Percentiles rank a stretch among this genome's conserved stretches.
Conservation (phyloP, 2,797 vertebrate genomes). For the Merluccius polli region DNA sequence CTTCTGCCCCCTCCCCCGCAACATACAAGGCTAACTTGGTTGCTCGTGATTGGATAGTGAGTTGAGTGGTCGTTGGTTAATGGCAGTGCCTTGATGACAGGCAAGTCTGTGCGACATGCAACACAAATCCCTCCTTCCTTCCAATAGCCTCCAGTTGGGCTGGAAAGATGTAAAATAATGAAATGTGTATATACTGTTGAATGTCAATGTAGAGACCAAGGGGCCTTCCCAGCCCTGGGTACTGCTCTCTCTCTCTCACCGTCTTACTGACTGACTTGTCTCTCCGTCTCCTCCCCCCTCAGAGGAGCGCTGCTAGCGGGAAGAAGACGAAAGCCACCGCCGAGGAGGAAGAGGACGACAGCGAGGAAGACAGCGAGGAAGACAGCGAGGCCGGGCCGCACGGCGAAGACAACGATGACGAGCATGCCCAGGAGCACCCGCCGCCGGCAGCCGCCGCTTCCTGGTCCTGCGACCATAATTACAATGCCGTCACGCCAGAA, state of each 20-base stretch:
- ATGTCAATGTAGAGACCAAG: too few relatives aligned
- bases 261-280: slow-evolving; percentile 25
- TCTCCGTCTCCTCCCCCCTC: slow-evolving; percentile 28
- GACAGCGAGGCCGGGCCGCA: slow-evolving; percentile 58
- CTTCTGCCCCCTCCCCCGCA: neutral
- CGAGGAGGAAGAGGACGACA: neutral
- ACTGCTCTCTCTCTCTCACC: neutral
- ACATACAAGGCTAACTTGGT: neutral
- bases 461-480: slow-evolving; percentile 99
- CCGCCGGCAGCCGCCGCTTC: slow-evolving; percentile 82
- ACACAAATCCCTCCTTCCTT: neutral
- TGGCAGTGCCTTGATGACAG: neutral
- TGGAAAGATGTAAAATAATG: neutral
- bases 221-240: neutral
- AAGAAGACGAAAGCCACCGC: slow-evolving; percentile 12
- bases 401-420: slow-evolving; percentile 62
- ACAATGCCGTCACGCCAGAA: slow-evolving; percentile 99
- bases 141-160: neutral
- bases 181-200: too few relatives aligned
- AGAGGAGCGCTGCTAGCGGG: slow-evolving; percentile 39
- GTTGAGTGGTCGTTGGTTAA: neutral
- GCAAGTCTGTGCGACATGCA: neutral
- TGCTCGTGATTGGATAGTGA: neutral
- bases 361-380: slow-evolving; percentile 48
- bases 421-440: slow-evolving; percentile 69